Conservation (phyloP, 2,113 vertebrate genomes). For the Semicossyphus pulcher region DNA sequence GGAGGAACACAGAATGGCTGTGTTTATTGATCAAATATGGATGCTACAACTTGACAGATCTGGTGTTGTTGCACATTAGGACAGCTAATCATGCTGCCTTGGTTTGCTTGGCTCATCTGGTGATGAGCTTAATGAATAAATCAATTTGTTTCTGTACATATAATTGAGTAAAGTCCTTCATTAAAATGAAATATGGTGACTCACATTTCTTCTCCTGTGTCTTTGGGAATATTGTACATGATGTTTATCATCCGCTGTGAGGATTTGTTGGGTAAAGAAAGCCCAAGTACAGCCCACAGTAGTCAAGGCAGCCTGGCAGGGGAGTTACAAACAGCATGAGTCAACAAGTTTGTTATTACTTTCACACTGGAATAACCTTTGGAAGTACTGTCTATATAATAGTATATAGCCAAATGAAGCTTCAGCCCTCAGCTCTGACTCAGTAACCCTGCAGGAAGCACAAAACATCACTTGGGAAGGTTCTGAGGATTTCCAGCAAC, state of each 20-base stretch:
- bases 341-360: too few species aligned
- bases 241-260: neutral
- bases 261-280: neutral
- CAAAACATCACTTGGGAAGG: too few species aligned
- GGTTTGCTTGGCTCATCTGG: conserved; percentile 1
- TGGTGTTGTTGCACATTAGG: conserved; percentile 13
- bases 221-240: neutral
- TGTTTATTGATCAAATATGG: neutral
- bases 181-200: conserved; percentile 1
- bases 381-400: too few species aligned
- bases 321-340: too few species aligned
- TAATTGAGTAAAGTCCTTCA: conserved; percentile 6
- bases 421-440: too few species aligned
- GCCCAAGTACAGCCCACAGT: too few species aligned
- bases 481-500: too few species aligned
- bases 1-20: neutral
- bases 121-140: conserved; percentile 3
- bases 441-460: too few species aligned
- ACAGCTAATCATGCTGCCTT: conserved; percentile 12
- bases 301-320: too few species aligned
- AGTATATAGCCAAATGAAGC: too few species aligned
- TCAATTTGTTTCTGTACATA: conserved; percentile 32
- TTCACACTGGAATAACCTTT: too few species aligned
- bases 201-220: neutral
- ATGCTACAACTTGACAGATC: neutral